Evolutionary conservation across 2,888 invertebrate species (phyloP).

Genomic region (Anaspis maculata): DNA sequence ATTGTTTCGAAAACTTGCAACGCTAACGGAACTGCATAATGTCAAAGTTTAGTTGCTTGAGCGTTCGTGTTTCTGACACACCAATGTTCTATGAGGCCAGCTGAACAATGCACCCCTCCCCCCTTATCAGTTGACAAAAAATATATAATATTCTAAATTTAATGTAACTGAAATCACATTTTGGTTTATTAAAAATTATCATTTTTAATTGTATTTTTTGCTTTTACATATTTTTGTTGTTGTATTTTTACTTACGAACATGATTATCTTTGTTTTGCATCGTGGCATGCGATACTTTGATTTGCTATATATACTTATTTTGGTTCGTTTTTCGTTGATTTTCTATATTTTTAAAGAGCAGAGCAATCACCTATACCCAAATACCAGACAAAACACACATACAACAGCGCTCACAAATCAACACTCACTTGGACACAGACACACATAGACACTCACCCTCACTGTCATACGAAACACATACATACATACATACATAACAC

Average conservation of each 20-base stretch:
- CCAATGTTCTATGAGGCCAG: constrained; percentile 9
- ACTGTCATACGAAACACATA: too few species aligned
- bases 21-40: too few species aligned
- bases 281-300: constrained; percentile 38
- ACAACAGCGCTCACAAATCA: constrained; percentile 11
- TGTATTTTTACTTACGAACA: constrained; percentile 18
- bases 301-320: constrained; percentile 26
- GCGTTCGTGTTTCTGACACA: constrained; percentile 10
- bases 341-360: constrained; percentile 34
- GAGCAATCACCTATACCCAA: constrained; percentile 35
- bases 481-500: too few species aligned
- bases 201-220: constrained; percentile 15
- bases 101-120: constrained; percentile 32
- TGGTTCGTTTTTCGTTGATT: constrained; percentile 29
- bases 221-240: constrained; percentile 25
- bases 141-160: constrained; percentile 23
- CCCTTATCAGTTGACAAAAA: constrained; percentile 39
- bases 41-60: constrained; percentile 16
- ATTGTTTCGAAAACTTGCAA: too few species aligned
- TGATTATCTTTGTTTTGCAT: constrained; percentile 34
- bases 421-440: constrained; percentile 18
- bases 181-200: constrained; percentile 15
- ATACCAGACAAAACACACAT: constrained; percentile 10
- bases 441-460: too few species aligned
- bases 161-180: constrained; percentile 4